Percentiles rank a stretch among this genome's conserved stretches.
Evolutionary conservation across 2,888 invertebrate species (phyloP).

Genomic region (Troides helena): DNA sequence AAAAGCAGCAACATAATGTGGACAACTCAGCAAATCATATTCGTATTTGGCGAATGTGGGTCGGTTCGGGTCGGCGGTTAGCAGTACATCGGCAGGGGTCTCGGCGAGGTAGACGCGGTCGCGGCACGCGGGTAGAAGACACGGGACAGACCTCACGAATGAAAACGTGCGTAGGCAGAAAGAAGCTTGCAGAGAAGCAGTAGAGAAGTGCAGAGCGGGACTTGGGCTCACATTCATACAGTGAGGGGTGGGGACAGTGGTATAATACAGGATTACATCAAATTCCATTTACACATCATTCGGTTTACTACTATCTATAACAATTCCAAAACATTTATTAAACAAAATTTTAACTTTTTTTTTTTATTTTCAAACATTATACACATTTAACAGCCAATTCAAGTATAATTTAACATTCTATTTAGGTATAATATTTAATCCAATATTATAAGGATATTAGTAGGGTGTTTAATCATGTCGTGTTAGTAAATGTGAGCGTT

Average conservation of each 20-base stretch:
- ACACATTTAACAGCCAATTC: slow-evolving; percentile 20
- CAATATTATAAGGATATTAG: slow-evolving; percentile 58
- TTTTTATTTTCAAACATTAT: slow-evolving; percentile 21
- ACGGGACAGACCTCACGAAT: slow-evolving; percentile 60
- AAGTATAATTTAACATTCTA: slow-evolving; percentile 27
- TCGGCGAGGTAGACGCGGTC: slow-evolving; percentile 33
- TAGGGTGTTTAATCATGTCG: slow-evolving; percentile 58
- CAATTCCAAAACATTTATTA: slow-evolving; percentile 39
- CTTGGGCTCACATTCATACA: slow-evolving; percentile 71
- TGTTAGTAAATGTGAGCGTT: slow-evolving; percentile 75
- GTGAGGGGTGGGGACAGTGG: slow-evolving; percentile 72
- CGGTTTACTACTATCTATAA: slow-evolving; percentile 43
- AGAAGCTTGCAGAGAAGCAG: slow-evolving; percentile 81
- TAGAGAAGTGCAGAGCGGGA: slow-evolving; percentile 80
- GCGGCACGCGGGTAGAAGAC: slow-evolving; percentile 56
- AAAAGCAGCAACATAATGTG: slow-evolving; percentile 73
- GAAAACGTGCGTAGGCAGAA: slow-evolving; percentile 79
- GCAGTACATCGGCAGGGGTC: slow-evolving; percentile 47
- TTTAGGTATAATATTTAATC: slow-evolving; percentile 43
- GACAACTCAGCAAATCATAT: slow-evolving; percentile 68
- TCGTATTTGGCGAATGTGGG: slow-evolving; percentile 52
- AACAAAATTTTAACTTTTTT: slow-evolving; percentile 15
- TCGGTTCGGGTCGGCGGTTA: slow-evolving; percentile 55
- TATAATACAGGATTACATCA: slow-evolving; percentile 77
- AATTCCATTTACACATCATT: slow-evolving; percentile 56